These are phyloP conservation scores for Candidula unifasciata DNA, from an alignment of 2,888 invertebrate genomes.

Conservation along the genomic window DNA sequence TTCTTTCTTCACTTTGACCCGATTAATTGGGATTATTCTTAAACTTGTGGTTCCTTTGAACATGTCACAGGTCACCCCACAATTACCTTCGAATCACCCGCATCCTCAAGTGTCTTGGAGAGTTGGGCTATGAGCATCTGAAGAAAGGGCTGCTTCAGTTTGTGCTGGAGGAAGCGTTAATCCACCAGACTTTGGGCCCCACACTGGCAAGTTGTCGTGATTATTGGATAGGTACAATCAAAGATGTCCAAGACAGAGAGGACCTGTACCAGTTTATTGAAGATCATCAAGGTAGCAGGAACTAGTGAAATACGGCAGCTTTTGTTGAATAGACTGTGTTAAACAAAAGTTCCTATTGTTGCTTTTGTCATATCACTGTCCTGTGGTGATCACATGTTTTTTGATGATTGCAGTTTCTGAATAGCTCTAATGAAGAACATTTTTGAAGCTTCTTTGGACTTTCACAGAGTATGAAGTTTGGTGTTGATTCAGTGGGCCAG, in stretches of 20 bases:
- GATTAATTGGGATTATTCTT: too few species aligned
- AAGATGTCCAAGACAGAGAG: slow-evolving; percentile 62
- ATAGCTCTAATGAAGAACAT: too few species aligned
- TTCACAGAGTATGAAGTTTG: too few species aligned
- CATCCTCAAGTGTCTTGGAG: slow-evolving; percentile 75
- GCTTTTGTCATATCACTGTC: too few species aligned
- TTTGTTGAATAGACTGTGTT: too few species aligned
- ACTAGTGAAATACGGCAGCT: too few species aligned
- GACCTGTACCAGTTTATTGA: slow-evolving; percentile 44
- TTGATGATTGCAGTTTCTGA: too few species aligned
- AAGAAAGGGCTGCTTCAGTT: slow-evolving; percentile 70
- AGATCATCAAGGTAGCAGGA: not conserved
- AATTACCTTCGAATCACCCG: slow-evolving; percentile 75
- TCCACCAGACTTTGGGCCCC: slow-evolving; percentile 61
- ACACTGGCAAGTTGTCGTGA: slow-evolving; percentile 66
- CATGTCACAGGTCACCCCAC: slow-evolving; percentile 67
- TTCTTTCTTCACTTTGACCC: too few species aligned
- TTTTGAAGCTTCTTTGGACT: too few species aligned
- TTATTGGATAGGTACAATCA: slow-evolving; percentile 72
- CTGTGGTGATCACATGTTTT: too few species aligned
- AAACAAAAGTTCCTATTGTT: too few species aligned
- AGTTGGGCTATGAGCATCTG: slow-evolving; percentile 70
- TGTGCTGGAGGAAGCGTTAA: slow-evolving; percentile 66
- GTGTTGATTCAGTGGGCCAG: too few species aligned
- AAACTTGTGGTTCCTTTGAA: not conserved